Conservation (phyloP, 2,113 vertebrate genomes). For the Cottus gobio region DNA sequence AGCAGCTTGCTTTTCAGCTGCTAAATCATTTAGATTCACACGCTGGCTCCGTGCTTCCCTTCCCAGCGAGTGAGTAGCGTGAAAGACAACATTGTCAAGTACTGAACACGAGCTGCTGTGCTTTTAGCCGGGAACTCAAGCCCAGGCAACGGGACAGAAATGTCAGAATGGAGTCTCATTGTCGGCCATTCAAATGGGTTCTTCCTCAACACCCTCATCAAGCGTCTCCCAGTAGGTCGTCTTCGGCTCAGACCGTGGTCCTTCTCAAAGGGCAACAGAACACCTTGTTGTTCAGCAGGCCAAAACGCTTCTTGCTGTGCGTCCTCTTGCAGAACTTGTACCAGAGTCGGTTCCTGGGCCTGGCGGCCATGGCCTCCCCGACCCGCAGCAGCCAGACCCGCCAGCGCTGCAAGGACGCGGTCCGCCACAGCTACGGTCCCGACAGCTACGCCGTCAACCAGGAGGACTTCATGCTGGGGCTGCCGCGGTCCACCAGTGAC, state of each 20-base stretch:
- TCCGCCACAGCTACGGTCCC: slow-evolving; percentile 90
- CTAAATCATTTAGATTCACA: background rate
- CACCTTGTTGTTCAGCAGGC: background rate
- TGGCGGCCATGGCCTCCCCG: slow-evolving; percentile 97
- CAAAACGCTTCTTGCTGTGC: background rate
- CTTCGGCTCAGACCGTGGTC: background rate
- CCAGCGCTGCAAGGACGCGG: slow-evolving; percentile 90
- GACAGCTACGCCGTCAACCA: slow-evolving; percentile 89
- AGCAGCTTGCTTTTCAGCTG: background rate
- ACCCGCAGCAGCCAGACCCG: slow-evolving; percentile 90
- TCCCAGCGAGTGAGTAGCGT: background rate
- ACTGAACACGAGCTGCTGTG: background rate
- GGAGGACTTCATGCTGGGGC: slow-evolving; percentile 80
- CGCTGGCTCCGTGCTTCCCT: background rate
- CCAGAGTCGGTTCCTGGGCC: slow-evolving; percentile 96
- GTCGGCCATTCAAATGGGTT: background rate
- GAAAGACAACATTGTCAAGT: background rate
- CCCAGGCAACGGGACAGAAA: background rate
- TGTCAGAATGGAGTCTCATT: background rate
- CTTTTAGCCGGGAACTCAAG: background rate
- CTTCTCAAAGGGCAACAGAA: background rate
- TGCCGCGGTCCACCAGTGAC: slow-evolving; percentile 94
- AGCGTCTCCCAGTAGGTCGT: background rate
- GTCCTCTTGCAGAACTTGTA: slow-evolving; percentile 90
- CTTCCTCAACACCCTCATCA: background rate